phyloP scores from a whole-genome alignment of 2,888 invertebrate species.

The Acleris holmiana region DNA sequence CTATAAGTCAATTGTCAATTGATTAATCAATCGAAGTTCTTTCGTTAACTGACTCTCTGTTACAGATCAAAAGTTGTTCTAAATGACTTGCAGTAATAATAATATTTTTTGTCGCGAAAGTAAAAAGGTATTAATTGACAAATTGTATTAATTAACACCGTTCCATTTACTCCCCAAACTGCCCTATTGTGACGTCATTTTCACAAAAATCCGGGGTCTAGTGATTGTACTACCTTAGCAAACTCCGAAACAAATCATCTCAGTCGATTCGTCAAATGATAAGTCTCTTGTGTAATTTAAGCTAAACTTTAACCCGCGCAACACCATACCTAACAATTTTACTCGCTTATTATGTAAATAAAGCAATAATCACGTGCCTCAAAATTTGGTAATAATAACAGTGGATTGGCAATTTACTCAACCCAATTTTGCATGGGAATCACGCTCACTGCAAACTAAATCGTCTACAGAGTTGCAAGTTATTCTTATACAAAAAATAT shows the following conservation, averaged over 20 bases:
- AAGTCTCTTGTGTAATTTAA: conserved; percentile 11
- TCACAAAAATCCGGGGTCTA: too few species aligned
- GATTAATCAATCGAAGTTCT: too few species aligned
- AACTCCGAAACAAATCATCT: conserved; percentile 10
- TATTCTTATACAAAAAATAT: not conserved
- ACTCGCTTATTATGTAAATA: conserved; percentile 41
- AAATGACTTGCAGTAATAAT: too few species aligned
- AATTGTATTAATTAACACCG: too few species aligned
- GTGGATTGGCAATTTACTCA: not conserved
- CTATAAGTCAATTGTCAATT: too few species aligned
- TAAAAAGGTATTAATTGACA: too few species aligned
- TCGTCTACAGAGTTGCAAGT: not conserved
- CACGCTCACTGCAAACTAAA: not conserved
- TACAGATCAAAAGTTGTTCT: too few species aligned
- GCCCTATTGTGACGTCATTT: too few species aligned
- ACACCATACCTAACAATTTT: conserved; percentile 42
- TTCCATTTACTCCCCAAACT: too few species aligned
- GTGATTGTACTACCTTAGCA: not conserved
- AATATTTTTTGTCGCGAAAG: too few species aligned
- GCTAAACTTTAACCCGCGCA: conserved; percentile 46
- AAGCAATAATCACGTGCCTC: conserved; percentile 39
- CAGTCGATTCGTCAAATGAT: not conserved
- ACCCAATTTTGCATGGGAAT: not conserved
- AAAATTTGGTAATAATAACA: conserved; percentile 3
- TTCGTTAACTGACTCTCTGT: too few species aligned